Conservation (phyloP, 2,888 invertebrate species). For the Parnassius mnemosyne region DNA sequence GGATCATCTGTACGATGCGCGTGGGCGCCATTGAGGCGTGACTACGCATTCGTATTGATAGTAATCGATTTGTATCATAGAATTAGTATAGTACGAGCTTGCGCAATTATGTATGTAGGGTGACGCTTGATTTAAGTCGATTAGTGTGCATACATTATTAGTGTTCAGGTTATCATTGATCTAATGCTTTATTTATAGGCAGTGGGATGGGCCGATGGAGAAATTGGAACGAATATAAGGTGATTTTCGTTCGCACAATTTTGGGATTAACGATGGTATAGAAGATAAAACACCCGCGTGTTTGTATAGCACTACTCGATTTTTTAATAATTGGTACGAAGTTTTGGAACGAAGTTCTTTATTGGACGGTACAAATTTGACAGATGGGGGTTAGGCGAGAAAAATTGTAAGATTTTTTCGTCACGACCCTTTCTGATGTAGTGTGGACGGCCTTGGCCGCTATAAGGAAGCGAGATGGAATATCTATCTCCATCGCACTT, state of each 20-base stretch:
- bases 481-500: too few species aligned
- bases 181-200: constrained; percentile 11
- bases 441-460: too few species aligned
- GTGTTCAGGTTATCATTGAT: constrained; percentile 12
- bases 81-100: constrained; percentile 58
- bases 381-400: too few species aligned
- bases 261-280: too few species aligned
- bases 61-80: constrained; percentile 67
- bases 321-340: too few species aligned
- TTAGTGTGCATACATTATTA: constrained; percentile 22
- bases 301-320: too few species aligned
- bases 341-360: too few species aligned
- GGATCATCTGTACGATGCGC: constrained; percentile 69
- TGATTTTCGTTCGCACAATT: background rate
- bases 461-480: too few species aligned
- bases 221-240: background rate
- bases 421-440: too few species aligned
- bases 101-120: constrained; percentile 36
- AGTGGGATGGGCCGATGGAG: background rate
- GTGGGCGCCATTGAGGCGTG: constrained; percentile 77
- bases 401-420: too few species aligned
- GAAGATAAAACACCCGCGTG: too few species aligned
- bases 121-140: constrained; percentile 20
- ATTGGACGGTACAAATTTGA: too few species aligned
- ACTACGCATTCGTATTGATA: constrained; percentile 69